Conservation (phyloP, 92 coral and sea anemone genomes). For the Bergia sp. region DNA sequence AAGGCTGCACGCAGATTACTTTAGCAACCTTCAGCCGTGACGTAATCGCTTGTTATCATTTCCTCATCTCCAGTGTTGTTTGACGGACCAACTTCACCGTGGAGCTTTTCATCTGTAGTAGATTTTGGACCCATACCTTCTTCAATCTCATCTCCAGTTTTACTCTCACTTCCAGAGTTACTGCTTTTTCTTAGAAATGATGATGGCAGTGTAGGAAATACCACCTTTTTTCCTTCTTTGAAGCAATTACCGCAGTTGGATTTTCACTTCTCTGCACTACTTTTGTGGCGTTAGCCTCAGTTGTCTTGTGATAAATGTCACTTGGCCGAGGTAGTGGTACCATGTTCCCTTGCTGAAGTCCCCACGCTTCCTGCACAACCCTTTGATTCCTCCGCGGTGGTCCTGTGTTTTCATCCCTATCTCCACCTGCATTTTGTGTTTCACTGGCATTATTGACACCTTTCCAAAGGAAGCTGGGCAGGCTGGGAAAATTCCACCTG, state of each 20-base stretch:
- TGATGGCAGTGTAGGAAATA: no score
- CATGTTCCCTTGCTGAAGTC: background rate
- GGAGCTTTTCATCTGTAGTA: no score
- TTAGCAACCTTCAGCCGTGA: background rate
- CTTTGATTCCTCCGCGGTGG: background rate
- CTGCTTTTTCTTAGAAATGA: no score
- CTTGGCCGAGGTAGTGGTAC: background rate
- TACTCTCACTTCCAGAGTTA: no score
- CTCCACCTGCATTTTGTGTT: background rate
- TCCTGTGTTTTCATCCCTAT: background rate
- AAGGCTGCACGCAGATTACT: constrained; percentile 10
- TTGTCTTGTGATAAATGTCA: background rate
- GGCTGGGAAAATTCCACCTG: background rate
- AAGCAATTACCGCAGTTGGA: no score
- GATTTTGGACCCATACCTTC: no score
- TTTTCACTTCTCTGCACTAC: no score
- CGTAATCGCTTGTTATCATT: background rate
- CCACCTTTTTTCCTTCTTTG: no score
- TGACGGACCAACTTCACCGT: no score
- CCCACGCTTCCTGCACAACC: background rate
- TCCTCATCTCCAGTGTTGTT: background rate
- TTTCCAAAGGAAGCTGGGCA: background rate
- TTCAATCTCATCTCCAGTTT: no score
- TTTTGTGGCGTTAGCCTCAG: no score
- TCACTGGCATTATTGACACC: background rate